These are phyloP conservation scores for Sapajus apella DNA, from an alignment of 2,113 vertebrate species.

Conservation along the genomic window DNA sequence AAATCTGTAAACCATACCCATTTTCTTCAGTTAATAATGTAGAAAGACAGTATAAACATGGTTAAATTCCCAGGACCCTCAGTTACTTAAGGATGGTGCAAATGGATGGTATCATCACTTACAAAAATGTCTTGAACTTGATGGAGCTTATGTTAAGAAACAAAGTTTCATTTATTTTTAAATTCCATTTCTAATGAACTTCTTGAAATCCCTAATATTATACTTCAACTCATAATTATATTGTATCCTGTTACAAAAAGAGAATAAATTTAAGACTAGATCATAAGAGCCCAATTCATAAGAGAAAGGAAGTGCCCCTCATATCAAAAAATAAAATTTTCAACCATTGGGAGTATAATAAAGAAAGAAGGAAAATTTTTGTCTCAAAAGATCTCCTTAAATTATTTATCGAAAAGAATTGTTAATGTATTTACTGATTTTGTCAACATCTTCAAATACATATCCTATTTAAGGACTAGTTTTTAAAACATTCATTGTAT, in stretches of 20 bases:
- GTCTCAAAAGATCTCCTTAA: background rate
- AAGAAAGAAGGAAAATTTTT: background rate
- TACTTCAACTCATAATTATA: background rate
- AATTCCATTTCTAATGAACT: no score
- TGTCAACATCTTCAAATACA: background rate
- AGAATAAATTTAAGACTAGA: background rate
- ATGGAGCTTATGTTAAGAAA: no score
- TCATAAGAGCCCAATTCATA: background rate
- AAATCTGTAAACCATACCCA: no score
- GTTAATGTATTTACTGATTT: background rate
- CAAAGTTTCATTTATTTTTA: no score
- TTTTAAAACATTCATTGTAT: background rate
- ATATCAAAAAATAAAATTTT: background rate
- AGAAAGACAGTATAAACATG: no score
- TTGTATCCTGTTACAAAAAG: background rate
- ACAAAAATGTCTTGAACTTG: no score
- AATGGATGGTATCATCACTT: no score
- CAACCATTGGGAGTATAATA: background rate
- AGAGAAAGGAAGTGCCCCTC: background rate
- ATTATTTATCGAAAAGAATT: background rate
- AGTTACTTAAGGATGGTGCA: no score
- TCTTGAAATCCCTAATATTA: background rate
- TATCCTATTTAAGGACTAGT: background rate
- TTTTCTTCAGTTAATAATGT: no score
- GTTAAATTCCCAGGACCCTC: no score